A percentile compares a stretch with the other conserved stretches of the same genome.
These are phyloP conservation scores for Galerucella nymphaeae DNA, from an alignment of 2,888 invertebrate genomes.

Conservation along the genomic window DNA sequence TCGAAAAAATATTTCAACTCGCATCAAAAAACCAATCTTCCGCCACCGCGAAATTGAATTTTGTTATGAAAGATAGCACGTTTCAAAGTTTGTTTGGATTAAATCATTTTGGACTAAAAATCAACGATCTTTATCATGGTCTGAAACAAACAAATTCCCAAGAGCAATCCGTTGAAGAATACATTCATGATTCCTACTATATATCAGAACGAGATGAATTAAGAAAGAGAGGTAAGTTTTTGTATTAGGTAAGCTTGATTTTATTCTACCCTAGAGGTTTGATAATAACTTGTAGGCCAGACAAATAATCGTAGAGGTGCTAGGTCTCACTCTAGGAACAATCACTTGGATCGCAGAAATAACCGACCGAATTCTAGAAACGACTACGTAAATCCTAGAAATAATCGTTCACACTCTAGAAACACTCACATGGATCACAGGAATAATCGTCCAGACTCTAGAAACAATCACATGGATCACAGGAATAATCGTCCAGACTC, in stretches of 20 bases:
- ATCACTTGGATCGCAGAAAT: too few relatives aligned
- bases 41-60: constrained; percentile 40
- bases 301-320: background rate
- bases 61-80: constrained; percentile 46
- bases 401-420: constrained; percentile 10
- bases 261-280: background rate
- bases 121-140: constrained; percentile 50
- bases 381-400: too few relatives aligned
- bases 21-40: constrained; percentile 15
- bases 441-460: background rate
- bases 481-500: background rate
- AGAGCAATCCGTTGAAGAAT: constrained; percentile 47
- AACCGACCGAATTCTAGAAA: too few relatives aligned
- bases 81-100: constrained; percentile 51
- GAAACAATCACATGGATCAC: background rate
- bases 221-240: constrained; percentile 1
- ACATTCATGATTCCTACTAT: constrained; percentile 37
- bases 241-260: background rate
- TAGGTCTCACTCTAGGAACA: background rate
- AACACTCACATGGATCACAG: background rate
- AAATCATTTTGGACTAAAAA: constrained; percentile 52
- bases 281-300: background rate
- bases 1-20: constrained; percentile 48
- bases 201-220: constrained; percentile 16
- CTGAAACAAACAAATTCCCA: constrained; percentile 48